Base-by-base conservation (phyloP, 2,797 vertebrate species). In the Muraenolepis orangiensis region DNA sequence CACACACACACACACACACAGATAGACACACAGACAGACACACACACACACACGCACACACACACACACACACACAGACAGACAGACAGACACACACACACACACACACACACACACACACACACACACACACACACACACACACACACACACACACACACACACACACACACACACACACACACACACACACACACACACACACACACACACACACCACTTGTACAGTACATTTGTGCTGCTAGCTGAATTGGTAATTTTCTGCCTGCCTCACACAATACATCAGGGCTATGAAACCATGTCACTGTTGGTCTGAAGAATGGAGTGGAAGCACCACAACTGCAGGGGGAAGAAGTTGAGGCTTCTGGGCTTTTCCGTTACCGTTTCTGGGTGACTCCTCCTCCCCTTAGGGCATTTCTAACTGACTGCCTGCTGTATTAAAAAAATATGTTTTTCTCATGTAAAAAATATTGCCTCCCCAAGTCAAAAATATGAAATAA, bases 181-280 rank as follows among this genome's bases (percentile, higher is more conserved):
- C 46, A 51, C 46, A 51, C 46, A 51, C 46, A 51, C 46, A 61
- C 51, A 61, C n/a, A 61, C n/a, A 61, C 51, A 61, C 51, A 10
- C n/a, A 23, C n/a, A 61, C 31, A n/a, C 20, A 36, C 66, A 3
- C 28, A 18, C 30, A 29, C 51, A 61, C 10, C 51, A 26, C n/a
- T 61, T 23, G 51, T 23, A 61, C 51, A 61, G 51, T 61, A 61
- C 20, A 26, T 10, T 26, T 13, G n/a, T 61, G 51, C 51, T 61
- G 51, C 51, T 61, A n/a, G 51, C 72, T 89, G 80, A 86, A 84
- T 86, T 82, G 72, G 72, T 84, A 86, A 87, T 91, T 89, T 91
- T 89, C 80, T 87, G 84, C 80, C 77, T 85, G 85, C 85, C 82
- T 87, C 72, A 70, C 82, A 83, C 73, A 87, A 80, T 82, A 74